Evolutionary conservation across 2,113 vertebrate genomes (phyloP).

Genomic region (Ia io): DNA sequence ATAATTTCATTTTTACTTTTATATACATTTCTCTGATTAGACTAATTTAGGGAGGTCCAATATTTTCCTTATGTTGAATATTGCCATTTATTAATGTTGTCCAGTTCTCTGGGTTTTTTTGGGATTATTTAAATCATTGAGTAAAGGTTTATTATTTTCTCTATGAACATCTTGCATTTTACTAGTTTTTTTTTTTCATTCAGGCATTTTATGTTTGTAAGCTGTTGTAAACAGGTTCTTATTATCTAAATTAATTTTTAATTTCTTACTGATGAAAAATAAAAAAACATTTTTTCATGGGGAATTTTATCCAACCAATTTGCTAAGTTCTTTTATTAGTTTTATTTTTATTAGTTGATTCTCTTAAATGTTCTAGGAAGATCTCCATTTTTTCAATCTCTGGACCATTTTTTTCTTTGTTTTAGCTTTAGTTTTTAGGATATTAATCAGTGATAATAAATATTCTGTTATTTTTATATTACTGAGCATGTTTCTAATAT

Average conservation of each 20-base stretch:
- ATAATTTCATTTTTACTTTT: constrained; percentile 42
- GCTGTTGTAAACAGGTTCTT: not conserved
- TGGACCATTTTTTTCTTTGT: not conserved
- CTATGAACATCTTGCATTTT: not conserved
- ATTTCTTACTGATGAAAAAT: not conserved
- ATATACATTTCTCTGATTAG: not conserved
- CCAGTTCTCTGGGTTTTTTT: not conserved
- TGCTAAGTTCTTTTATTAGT: not conserved
- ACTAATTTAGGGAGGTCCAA: not conserved
- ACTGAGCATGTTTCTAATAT: not conserved
- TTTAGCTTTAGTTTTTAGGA: not conserved
- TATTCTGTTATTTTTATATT: not conserved
- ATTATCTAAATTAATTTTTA: constrained; percentile 12
- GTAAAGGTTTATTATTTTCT: constrained; percentile 30
- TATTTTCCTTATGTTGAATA: not conserved
- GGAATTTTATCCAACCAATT: not conserved
- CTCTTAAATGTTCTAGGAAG: not conserved
- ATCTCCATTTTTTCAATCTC: not conserved
- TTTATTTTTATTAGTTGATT: not conserved
- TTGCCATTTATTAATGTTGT: not conserved
- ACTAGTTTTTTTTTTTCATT: not conserved
- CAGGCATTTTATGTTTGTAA: not conserved
- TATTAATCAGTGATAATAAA: not conserved
- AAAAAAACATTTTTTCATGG: not conserved
- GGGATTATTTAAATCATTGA: not conserved